These are phyloP conservation scores for Chloroceryle aenea DNA, from an alignment of 2,113 vertebrate species.

Conservation along the genomic window DNA sequence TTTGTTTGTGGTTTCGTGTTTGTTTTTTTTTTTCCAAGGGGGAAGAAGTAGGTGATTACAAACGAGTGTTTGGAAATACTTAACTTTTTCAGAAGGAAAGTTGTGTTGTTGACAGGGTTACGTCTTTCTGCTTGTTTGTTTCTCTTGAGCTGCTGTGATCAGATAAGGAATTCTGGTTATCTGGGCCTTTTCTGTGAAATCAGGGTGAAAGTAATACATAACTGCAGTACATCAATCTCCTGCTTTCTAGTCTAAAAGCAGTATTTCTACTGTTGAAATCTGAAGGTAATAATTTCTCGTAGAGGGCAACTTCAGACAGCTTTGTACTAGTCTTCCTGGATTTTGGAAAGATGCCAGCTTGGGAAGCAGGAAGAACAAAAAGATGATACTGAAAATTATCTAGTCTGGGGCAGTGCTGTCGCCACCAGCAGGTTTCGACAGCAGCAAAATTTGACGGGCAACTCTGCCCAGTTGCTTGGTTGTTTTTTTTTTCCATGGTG, in stretches of 20 bases:
- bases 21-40: too few species aligned
- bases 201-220: not conserved
- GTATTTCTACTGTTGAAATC: not conserved
- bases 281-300: not conserved
- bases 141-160: constrained; percentile 20
- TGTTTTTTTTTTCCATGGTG: not conserved
- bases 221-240: not conserved
- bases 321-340: constrained; percentile 10
- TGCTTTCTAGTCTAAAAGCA: not conserved
- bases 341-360: constrained; percentile 51
- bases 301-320: not conserved
- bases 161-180: constrained; percentile 45
- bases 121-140: constrained; percentile 7
- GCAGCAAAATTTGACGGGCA: constrained; percentile 41
- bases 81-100: not conserved
- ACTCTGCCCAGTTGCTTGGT: not conserved
- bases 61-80: not conserved
- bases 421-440: constrained; percentile 47
- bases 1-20: too few species aligned
- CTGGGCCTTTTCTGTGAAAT: constrained; percentile 1
- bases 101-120: not conserved
- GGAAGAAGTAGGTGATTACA: not conserved
- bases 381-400: constrained; percentile 53
- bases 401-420: constrained; percentile 21
- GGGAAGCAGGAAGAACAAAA: constrained; percentile 57